Conservation (phyloP, 2,888 invertebrate species). For the Alsophila aescularia region DNA sequence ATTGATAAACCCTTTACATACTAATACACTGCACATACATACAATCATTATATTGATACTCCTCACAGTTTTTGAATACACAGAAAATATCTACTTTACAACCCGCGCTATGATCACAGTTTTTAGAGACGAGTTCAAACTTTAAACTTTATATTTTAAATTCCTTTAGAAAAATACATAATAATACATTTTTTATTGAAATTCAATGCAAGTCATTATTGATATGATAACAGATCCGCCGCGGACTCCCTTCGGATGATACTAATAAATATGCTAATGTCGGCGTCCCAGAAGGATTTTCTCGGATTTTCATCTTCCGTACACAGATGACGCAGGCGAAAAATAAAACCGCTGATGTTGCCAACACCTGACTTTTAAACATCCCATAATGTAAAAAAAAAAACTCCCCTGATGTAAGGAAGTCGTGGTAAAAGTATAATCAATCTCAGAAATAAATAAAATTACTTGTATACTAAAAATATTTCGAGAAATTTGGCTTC, state of each 20-base stretch:
- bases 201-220: constrained; percentile 67
- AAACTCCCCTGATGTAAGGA: background rate
- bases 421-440: too few relatives aligned
- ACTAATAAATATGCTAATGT: constrained; percentile 79
- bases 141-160: too few relatives aligned
- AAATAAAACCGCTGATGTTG: constrained; percentile 56
- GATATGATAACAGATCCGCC: constrained; percentile 69
- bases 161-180: background rate
- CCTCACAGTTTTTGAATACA: too few relatives aligned
- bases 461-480: too few relatives aligned
- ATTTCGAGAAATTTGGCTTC: too few relatives aligned
- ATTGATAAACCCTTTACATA: too few relatives aligned
- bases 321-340: constrained; percentile 69
- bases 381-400: background rate
- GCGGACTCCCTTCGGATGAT: constrained; percentile 63
- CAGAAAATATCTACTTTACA: too few relatives aligned
- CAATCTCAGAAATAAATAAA: too few relatives aligned
- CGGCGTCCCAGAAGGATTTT: constrained; percentile 75
- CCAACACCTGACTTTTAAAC: background rate
- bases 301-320: constrained; percentile 73
- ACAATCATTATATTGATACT: too few relatives aligned
- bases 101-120: too few relatives aligned
- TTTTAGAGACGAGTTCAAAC: too few relatives aligned
- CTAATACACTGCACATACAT: too few relatives aligned
- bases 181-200: background rate